These are phyloP conservation scores for Hoplodrina blanda DNA, from an alignment of 2,888 invertebrate genomes.

Conservation along the genomic window DNA sequence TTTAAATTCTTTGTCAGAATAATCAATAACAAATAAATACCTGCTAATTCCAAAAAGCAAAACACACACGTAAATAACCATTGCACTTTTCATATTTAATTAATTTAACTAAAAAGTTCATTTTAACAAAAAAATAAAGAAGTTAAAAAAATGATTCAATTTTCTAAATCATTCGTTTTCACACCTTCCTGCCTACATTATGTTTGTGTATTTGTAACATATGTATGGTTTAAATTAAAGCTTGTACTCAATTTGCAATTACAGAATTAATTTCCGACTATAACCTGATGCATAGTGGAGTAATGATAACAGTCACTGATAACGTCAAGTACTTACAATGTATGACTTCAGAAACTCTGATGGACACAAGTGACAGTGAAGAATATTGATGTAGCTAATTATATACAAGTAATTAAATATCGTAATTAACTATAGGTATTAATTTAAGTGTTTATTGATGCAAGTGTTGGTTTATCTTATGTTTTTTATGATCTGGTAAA, in stretches of 20 bases:
- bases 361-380: slow-evolving; percentile 36
- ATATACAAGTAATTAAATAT: slow-evolving; percentile 49
- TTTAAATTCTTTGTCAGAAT: not conserved
- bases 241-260: slow-evolving; percentile 31
- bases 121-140: not conserved
- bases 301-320: slow-evolving; percentile 27
- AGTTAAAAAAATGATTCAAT: not conserved
- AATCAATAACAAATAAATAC: slow-evolving; percentile 27
- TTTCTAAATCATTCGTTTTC: too few species aligned
- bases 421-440: slow-evolving; percentile 27
- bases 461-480: slow-evolving; percentile 17
- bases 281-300: slow-evolving; percentile 14
- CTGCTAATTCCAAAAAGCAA: slow-evolving; percentile 40
- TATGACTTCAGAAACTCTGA: slow-evolving; percentile 29
- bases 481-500: slow-evolving; percentile 1
- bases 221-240: slow-evolving; percentile 17
- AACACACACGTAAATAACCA: slow-evolving; percentile 24
- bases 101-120: not conserved
- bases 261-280: slow-evolving; percentile 28
- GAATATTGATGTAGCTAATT: slow-evolving; percentile 42
- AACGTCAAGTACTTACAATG: slow-evolving; percentile 39
- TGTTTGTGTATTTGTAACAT: not conserved
- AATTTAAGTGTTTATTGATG: slow-evolving; percentile 35
- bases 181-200: not conserved
- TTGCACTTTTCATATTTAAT: slow-evolving; percentile 24